These are phyloP conservation scores for Muntiacus reevesi DNA, from an alignment of 2,113 vertebrate species.

Conservation along the genomic window DNA sequence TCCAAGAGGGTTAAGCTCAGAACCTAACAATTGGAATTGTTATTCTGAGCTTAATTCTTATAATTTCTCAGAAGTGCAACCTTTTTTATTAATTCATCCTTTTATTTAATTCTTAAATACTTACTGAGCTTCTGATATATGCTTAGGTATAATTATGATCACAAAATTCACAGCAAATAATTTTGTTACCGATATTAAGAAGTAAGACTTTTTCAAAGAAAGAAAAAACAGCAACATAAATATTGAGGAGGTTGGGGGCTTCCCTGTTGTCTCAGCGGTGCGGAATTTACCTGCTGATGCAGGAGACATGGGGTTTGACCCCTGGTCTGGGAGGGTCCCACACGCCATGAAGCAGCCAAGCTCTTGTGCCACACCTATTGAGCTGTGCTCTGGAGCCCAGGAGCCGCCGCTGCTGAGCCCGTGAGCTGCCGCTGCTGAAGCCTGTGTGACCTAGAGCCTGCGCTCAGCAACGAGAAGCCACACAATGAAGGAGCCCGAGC, in stretches of 20 bases:
- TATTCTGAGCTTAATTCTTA: neutral
- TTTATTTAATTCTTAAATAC: neutral
- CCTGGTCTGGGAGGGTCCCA: neutral
- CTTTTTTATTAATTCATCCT: neutral
- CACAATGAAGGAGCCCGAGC: rapidly evolving
- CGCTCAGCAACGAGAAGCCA: neutral
- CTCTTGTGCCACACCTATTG: neutral
- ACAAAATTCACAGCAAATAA: neutral
- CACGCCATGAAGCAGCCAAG: neutral
- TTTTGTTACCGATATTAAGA: neutral
- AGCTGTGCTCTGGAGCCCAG: neutral
- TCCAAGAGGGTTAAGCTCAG: conserved; percentile 15
- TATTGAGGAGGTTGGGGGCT: neutral
- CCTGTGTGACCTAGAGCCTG: rapidly evolving
- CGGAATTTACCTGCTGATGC: no score
- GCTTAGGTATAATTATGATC: neutral
- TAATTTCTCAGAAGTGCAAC: neutral
- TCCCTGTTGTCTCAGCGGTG: neutral
- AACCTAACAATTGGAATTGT: neutral
- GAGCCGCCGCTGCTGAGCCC: neutral
- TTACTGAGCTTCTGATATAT: neutral
- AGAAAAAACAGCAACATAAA: neutral
- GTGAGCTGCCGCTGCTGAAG: neutral
- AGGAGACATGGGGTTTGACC: neutral
- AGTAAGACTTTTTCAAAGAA: neutral